A percentile compares a stretch with the other conserved stretches of the same genome.
Conservation (phyloP, 2,888 invertebrate genomes). For the Netelia melanura region DNA sequence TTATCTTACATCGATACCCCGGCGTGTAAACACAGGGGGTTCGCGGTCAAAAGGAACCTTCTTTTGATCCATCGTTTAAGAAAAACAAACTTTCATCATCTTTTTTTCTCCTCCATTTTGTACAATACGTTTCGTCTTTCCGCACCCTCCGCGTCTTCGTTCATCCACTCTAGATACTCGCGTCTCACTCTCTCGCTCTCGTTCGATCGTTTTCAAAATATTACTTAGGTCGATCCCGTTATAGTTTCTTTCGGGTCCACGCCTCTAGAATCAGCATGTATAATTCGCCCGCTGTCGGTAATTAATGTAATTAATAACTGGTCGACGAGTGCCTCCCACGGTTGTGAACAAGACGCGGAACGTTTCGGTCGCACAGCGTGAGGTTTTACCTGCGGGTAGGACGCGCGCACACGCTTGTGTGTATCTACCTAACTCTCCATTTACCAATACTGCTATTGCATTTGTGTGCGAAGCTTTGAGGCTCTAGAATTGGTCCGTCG, state of each 20-base stretch:
- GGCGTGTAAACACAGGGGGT: slow-evolving; percentile 1
- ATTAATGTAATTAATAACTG: slow-evolving; percentile 81
- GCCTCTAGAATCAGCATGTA: not conserved
- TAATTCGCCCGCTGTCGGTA: slow-evolving; percentile 14
- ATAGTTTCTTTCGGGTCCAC: not conserved
- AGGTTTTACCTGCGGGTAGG: slow-evolving; percentile 77
- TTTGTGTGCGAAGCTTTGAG: not conserved
- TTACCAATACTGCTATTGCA: no score
- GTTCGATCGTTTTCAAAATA: not conserved
- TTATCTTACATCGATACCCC: slow-evolving; percentile 18
- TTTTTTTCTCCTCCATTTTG: not conserved
- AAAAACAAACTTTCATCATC: slow-evolving; percentile 33
- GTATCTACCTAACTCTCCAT: not conserved
- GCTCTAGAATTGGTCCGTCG: not conserved
- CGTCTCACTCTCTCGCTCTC: no score
- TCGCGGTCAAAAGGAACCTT: slow-evolving; percentile 22
- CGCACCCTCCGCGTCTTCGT: slow-evolving; percentile 10
- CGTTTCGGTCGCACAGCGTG: slow-evolving; percentile 77
- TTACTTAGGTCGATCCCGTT: not conserved
- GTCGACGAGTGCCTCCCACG: slow-evolving; percentile 79
- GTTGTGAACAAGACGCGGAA: slow-evolving; percentile 71
- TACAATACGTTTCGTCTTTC: not conserved
- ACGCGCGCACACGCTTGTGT: slow-evolving; percentile 14
- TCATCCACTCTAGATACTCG: not conserved
- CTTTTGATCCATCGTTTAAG: slow-evolving; percentile 40